Evolutionary conservation across 2,113 vertebrate genomes (phyloP), one percentile per base, ranked within the genome.

Genomic region (Gorsachius goisagi): DNA sequence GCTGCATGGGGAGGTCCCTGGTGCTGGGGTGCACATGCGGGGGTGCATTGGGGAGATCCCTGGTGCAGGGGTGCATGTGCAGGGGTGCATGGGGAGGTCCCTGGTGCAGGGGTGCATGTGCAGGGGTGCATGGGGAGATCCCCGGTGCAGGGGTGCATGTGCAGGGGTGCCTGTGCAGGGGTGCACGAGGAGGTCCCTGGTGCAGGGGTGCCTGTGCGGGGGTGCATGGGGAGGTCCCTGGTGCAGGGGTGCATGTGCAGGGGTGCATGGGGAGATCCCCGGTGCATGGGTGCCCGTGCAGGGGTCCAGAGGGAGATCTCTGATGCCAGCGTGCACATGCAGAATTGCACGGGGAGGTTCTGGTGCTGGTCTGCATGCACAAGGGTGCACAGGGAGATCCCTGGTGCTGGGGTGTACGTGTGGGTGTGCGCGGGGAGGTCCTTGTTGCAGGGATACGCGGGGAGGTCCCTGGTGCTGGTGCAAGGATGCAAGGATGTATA

Each of bases 241-340:
- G 1, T 22, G 6, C 14, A 18, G 15, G 53, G 17, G 28, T 32
- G 15, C 5, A 4, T 18, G 1, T 30, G 55, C 32, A 55, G 41
- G 14, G 16, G 14, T 26, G 82, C 9, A 18, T 1, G 6, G n/a
- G 13, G 14, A 37, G 13, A 4, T 30, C 15, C 18, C 20, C 9
- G 41, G 30, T 32, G 44, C n/a, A 7, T 30, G 45, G 7, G 17
- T 53, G 26, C 24, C 21, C 1, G 1, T 24, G 55, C 32, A 55
- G 55, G 14, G 24, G 33, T 78, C 30, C 12, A 56, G 21, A 6
- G 50, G 12, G 41, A 59, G 10, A 35, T 33, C 8, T n/a, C 14
- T 9, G 8, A 16, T 32, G 20, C 26, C 4, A 12, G 14, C 2
- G 8, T n/a, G 18, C 15, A 8, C 2, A 0, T 26, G 37, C 49